A percentile compares a stretch with the other conserved stretches of the same genome.
These are phyloP conservation scores for Venturia canescens DNA, from an alignment of 1,140 invertebrate species.

Conservation along the genomic window DNA sequence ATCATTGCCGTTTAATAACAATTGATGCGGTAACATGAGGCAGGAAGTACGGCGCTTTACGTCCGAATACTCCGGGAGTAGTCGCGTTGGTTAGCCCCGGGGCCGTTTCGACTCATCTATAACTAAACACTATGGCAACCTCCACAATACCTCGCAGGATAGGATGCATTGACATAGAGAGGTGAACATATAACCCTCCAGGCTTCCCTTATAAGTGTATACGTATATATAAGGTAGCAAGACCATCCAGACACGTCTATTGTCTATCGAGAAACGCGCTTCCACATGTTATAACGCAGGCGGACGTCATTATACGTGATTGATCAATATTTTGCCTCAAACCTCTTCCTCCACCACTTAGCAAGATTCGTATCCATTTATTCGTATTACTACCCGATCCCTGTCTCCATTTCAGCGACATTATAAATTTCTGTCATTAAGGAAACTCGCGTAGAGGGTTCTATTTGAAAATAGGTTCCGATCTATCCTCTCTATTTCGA, in stretches of 20 bases:
- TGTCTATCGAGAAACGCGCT: slow-evolving; percentile 49
- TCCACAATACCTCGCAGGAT: slow-evolving; percentile 40
- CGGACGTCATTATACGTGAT: slow-evolving; percentile 50
- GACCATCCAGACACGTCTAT: slow-evolving; percentile 47
- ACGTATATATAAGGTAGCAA: slow-evolving; percentile 11
- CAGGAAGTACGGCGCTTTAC: slow-evolving; percentile 66
- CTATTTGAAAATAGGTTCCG: too few relatives aligned
- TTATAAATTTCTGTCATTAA: too few relatives aligned
- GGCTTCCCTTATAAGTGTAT: slow-evolving; percentile 28
- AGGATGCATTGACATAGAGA: background rate
- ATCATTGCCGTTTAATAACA: slow-evolving; percentile 75
- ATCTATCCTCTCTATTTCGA: too few relatives aligned
- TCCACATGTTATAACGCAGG: background rate
- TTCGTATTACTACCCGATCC: too few relatives aligned
- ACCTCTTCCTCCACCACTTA: background rate
- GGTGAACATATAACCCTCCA: slow-evolving; percentile 34
- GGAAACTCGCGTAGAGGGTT: too few relatives aligned
- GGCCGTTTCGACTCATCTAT: slow-evolving; percentile 51
- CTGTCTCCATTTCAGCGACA: too few relatives aligned
- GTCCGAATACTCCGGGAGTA: slow-evolving; percentile 52
- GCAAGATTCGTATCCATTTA: too few relatives aligned
- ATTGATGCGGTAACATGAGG: slow-evolving; percentile 68
- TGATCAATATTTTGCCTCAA: slow-evolving; percentile 62
- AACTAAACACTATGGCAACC: slow-evolving; percentile 50
- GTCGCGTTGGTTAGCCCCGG: slow-evolving; percentile 40